A percentile compares a stretch with the other conserved stretches of the same genome.
Conservation (phyloP, 2,113 vertebrate genomes). For the Mus spicilegus region DNA sequence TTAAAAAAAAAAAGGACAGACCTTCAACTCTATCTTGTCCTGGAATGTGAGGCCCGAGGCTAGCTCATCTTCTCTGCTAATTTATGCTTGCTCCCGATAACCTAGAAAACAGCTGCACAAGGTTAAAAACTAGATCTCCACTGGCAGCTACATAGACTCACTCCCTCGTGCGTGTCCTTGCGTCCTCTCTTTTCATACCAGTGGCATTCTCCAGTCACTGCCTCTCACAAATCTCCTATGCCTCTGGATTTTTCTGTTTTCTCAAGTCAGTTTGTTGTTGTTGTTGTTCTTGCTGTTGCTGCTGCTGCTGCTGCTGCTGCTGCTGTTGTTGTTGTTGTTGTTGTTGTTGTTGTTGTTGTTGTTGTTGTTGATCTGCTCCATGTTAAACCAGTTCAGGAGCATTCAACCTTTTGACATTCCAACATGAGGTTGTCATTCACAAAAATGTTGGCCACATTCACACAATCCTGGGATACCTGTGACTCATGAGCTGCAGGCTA, state of each 20-base stretch:
- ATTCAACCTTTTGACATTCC: neutral
- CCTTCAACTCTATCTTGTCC: accelerated
- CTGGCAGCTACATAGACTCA: accelerated
- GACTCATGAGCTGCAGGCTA: neutral
- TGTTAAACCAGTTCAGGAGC: no score
- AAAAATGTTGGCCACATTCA: neutral
- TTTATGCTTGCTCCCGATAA: neutral
- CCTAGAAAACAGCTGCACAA: neutral
- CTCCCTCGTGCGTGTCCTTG: accelerated
- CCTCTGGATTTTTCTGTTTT: neutral
- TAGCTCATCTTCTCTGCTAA: no score
- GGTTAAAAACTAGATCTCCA: no score
- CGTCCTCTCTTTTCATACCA: accelerated
- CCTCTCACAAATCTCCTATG: neutral
- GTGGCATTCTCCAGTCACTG: accelerated
- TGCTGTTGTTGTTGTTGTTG: no score
- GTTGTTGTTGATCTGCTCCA: neutral
- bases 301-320: no score
- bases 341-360: no score
- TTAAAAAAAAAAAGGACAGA: no score
- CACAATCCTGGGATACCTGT: neutral
- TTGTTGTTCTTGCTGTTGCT: no score
- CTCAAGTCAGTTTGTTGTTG: no score
- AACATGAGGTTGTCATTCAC: neutral
- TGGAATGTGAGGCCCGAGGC: accelerated